Evolutionary conservation across 64 coral and sea anemone genomes (phyloP), one percentile per base, ranked within the genome.

Genomic region (Montipora capricornis): DNA sequence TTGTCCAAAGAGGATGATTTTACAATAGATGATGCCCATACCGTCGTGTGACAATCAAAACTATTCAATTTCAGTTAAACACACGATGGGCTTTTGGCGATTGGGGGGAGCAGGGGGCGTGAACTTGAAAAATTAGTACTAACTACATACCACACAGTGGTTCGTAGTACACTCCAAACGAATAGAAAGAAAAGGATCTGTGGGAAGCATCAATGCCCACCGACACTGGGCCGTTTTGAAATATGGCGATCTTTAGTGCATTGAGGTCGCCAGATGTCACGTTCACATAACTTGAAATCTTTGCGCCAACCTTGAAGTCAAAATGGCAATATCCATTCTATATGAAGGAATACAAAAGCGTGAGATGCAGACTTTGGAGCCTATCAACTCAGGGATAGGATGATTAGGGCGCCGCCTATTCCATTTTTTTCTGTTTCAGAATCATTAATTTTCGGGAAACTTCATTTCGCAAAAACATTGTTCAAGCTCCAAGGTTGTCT

Each of bases 171-270:
- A 99, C 95, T 82, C 98, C 98, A 96, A 83, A 94, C 47, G 98
- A 94, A 76, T 99, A 99, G 83, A 99, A 99, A 49, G 98, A 37
- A 44, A 99, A 96, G 26, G 98, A 99, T 80, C 69, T 89, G 84
- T 99, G 98, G 8, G 98, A 99, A 12, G 98, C 98, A 87, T 99
- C 98, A 89, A 99, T 99, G 50, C 98, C 95, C 8, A 99, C 98
- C 49, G 98, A 22, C 13, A 84, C 78, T 1, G 98, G 98, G 14
- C 98, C 98, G 16, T 96, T 91, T 44, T 95, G 95, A 8, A 92
- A 92, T 47, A 99, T 96, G 13, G 98, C 98, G 49, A 96, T 67
- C 73, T 99, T 99, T 10, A 99, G 85, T 13, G 95, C 95, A 61
- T 79, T 91, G 15, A 64, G 83, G 83, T 97, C 93, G 26, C 96